A percentile compares a stretch with the other conserved stretches of the same genome.
Conservation (phyloP, 1,140 invertebrate genomes). For the Forficula auricularia region DNA sequence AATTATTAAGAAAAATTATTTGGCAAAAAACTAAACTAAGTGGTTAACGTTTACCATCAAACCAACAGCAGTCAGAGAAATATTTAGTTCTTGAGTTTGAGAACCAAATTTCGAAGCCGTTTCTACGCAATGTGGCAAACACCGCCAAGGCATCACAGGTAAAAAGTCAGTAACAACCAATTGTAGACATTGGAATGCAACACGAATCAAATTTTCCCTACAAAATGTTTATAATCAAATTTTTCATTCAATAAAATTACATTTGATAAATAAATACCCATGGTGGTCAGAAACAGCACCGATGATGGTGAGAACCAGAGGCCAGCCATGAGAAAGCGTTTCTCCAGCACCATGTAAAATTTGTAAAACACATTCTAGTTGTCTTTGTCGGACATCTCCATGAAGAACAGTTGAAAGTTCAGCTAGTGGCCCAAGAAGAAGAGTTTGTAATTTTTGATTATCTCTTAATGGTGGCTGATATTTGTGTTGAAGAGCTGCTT, state of each 20-base stretch:
- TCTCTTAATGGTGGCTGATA: constrained; percentile 66
- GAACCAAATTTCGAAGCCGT: constrained; percentile 90
- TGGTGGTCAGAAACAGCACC: constrained; percentile 84
- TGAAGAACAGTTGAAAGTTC: constrained; percentile 77
- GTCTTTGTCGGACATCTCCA: constrained; percentile 82
- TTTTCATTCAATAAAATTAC: constrained; percentile 1
- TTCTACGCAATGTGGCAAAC: constrained; percentile 79
- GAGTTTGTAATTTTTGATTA: constrained; percentile 69
- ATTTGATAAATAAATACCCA: constrained; percentile 36
- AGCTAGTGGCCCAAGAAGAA: constrained; percentile 71
- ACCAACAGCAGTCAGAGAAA: constrained; percentile 93
- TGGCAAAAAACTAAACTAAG: no score
- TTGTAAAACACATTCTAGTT: constrained; percentile 85
- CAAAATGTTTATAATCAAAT: constrained; percentile 17
- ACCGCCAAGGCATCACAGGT: constrained; percentile 68
- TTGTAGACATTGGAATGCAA: constrained; percentile 90
- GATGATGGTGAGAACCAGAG: constrained; percentile 81
- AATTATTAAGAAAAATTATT: no score
- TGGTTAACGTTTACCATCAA: constrained; percentile 85
- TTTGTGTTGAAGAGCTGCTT: constrained; percentile 76
- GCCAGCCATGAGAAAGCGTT: constrained; percentile 82
- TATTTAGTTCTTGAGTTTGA: constrained; percentile 93
- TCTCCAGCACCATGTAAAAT: constrained; percentile 86
- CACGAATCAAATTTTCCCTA: constrained; percentile 77
- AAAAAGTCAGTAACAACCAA: constrained; percentile 92